These are phyloP conservation scores for Antidorcas marsupialis DNA, from an alignment of 2,113 vertebrate genomes.

Conservation along the genomic window DNA sequence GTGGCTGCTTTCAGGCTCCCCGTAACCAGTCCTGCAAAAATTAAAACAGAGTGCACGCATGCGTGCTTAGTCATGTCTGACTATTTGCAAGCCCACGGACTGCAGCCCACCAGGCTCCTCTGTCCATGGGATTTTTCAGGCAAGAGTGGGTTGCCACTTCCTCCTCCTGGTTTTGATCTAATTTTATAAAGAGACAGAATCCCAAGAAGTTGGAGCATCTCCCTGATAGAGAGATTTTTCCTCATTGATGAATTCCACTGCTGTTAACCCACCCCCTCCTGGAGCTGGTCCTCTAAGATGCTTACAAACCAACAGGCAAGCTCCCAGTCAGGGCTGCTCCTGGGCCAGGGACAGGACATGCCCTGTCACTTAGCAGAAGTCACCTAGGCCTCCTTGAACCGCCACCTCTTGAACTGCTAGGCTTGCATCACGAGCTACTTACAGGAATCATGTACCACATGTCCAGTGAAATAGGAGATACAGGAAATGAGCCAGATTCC, in stretches of 20 bases:
- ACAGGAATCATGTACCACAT: conserved; percentile 56
- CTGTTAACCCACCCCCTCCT: background rate
- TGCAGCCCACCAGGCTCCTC: background rate
- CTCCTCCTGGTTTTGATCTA: background rate
- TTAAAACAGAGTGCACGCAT: background rate
- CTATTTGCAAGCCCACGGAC: background rate
- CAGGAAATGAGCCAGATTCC: conserved; percentile 68
- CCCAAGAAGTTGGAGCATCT: background rate
- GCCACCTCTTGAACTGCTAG: background rate
- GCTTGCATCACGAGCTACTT: conserved; percentile 11
- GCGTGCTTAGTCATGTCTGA: background rate
- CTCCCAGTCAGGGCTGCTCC: background rate
- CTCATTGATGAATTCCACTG: background rate
- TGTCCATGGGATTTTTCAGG: background rate
- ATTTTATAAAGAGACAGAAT: background rate
- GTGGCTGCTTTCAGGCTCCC: background rate
- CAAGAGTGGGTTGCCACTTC: background rate
- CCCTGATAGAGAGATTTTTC: background rate
- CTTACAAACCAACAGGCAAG: background rate
- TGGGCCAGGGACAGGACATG: no score
- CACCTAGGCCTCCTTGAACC: background rate
- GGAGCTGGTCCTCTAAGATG: background rate
- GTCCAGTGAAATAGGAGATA: conserved; percentile 52
- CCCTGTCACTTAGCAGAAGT: background rate
- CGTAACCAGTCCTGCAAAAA: background rate